phyloP scores from a whole-genome alignment of 64 coral and sea anemone genomes.

The Dendronephthya gigantea region DNA sequence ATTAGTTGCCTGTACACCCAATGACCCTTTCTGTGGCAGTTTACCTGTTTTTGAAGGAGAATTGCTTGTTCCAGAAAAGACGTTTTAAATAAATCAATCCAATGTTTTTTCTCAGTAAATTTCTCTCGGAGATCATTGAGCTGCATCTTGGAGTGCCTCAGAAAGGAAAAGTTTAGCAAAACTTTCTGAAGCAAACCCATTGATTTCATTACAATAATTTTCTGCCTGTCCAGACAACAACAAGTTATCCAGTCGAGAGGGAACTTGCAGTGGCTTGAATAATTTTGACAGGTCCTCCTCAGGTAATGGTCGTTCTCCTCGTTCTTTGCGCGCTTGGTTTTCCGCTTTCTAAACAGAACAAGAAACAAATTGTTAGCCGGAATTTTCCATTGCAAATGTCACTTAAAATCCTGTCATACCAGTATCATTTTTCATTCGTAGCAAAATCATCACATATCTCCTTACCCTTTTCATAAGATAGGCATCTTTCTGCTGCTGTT shows the following conservation, averaged over 20 bases:
- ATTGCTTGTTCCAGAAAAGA: too few species aligned
- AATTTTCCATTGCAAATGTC: too few species aligned
- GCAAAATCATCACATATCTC: too few species aligned
- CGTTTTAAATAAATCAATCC: too few species aligned
- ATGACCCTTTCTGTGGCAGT: too few species aligned
- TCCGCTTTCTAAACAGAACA: slow-evolving; percentile 56
- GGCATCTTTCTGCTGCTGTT: slow-evolving; percentile 94
- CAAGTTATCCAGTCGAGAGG: slow-evolving; percentile 85
- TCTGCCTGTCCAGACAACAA: slow-evolving; percentile 82
- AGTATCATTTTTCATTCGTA: too few species aligned
- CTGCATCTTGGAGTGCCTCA: slow-evolving; percentile 64
- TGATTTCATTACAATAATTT: slow-evolving; percentile 72
- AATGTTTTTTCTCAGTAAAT: background rate
- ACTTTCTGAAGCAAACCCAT: slow-evolving; percentile 85
- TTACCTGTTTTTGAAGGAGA: too few species aligned
- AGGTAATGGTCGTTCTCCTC: slow-evolving; percentile 57
- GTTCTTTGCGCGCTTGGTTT: slow-evolving; percentile 46
- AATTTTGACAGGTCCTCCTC: slow-evolving; percentile 92
- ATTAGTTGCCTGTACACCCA: too few species aligned
- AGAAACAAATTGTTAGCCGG: background rate
- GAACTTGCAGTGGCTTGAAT: slow-evolving; percentile 76
- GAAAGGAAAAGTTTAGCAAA: slow-evolving; percentile 97
- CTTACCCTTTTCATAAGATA: slow-evolving; percentile 70
- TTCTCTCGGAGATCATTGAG: background rate
- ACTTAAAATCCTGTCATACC: too few species aligned